Percentiles rank a stretch among this genome's conserved stretches.
Evolutionary conservation across 2,113 vertebrate genomes (phyloP).

Genomic region (Ariopsis seemanni): DNA sequence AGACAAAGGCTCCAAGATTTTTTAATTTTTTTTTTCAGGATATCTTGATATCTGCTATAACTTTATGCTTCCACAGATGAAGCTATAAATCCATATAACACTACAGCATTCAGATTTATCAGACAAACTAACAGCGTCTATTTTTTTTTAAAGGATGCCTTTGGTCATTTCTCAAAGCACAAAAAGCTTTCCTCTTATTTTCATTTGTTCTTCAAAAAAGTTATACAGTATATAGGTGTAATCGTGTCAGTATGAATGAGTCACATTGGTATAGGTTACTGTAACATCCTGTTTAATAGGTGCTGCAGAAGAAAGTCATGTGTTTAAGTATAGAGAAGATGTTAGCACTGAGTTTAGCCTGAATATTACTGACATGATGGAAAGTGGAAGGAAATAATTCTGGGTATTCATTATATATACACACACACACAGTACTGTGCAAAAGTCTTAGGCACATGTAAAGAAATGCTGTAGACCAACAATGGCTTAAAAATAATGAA

Average conservation of each 20-base stretch:
- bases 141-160: neutral
- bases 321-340: neutral
- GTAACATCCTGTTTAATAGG: neutral
- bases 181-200: neutral
- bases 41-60: neutral
- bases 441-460: too few relatives aligned
- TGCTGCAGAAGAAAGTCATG: neutral
- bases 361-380: neutral
- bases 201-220: neutral
- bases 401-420: neutral
- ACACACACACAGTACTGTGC: too few relatives aligned
- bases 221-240: neutral
- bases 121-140: too few relatives aligned
- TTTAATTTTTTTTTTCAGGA: neutral
- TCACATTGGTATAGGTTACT: neutral
- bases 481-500: too few relatives aligned
- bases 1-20: too few relatives aligned
- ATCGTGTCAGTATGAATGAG: neutral
- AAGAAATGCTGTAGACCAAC: too few relatives aligned
- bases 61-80: neutral
- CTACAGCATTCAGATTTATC: neutral
- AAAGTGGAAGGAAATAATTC: neutral
- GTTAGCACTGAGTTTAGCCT: neutral
- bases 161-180: neutral
- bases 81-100: neutral